Evolutionary conservation across 2,888 invertebrate genomes (phyloP).

Genomic region (Leptopilina drosophilae): DNA sequence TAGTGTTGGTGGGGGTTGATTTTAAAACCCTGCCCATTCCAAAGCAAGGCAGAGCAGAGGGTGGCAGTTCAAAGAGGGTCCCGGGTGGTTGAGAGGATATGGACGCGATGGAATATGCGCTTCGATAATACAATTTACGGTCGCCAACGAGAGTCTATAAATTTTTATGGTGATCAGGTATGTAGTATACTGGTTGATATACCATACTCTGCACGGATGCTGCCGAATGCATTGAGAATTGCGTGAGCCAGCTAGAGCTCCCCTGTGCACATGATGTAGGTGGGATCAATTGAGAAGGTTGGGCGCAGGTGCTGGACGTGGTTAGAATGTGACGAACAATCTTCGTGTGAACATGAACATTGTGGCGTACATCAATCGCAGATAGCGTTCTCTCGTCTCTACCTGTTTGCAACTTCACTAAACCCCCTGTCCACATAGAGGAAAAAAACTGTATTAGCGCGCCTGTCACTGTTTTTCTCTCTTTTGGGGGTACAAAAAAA

Average conservation of each 20-base stretch:
- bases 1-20: constrained; percentile 20
- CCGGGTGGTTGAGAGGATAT: constrained; percentile 14
- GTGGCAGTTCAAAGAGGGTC: constrained; percentile 18
- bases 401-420: constrained; percentile 38
- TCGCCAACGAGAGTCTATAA: constrained; percentile 71
- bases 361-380: constrained; percentile 39
- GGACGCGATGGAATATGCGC: constrained; percentile 60
- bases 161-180: constrained; percentile 76
- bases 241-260: constrained; percentile 50
- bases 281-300: constrained; percentile 39
- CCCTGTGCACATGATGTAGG: constrained; percentile 45
- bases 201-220: constrained; percentile 56
- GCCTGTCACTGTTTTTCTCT: constrained; percentile 15
- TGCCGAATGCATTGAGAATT: constrained; percentile 65
- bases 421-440: constrained; percentile 10
- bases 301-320: constrained; percentile 63
- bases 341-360: constrained; percentile 48
- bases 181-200: constrained; percentile 67
- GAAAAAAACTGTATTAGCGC: constrained; percentile 32
- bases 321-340: constrained; percentile 68
- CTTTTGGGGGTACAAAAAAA: neutral
- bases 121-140: constrained; percentile 75
- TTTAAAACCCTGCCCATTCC: constrained; percentile 31
- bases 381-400: constrained; percentile 26
- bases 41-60: neutral